Evolutionary conservation across 2,797 vertebrate species (phyloP).

Genomic region (Sparidentex hasta): DNA sequence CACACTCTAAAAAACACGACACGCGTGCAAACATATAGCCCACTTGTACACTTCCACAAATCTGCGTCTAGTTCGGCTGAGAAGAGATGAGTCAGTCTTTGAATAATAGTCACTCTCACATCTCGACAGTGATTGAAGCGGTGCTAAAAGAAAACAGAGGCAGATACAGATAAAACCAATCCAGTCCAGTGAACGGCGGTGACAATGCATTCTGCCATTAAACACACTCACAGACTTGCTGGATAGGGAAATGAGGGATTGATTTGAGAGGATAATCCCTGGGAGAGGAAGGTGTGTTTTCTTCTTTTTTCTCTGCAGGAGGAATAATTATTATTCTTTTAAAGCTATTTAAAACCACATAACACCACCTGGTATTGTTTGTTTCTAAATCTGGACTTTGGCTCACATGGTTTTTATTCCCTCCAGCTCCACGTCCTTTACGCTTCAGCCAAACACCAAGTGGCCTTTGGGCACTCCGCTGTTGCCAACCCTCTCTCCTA

Average conservation of each 20-base stretch:
- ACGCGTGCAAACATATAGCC: conserved; percentile 25
- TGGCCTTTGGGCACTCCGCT: conserved; percentile 28
- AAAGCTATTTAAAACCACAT: conserved; percentile 25
- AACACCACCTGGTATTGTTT: conserved; percentile 35
- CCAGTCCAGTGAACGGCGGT: conserved; percentile 40
- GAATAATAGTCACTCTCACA: conserved; percentile 41
- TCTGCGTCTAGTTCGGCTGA: conserved; percentile 17
- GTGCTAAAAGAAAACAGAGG: conserved; percentile 22
- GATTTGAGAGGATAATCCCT: conserved; percentile 19
- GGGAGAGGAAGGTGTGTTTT: not conserved
- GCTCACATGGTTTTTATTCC: conserved; percentile 30
- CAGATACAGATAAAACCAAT: conserved; percentile 33
- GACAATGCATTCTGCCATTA: conserved; percentile 23
- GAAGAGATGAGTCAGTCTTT: conserved; percentile 55
- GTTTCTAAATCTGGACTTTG: conserved; percentile 56
- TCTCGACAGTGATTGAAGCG: conserved; percentile 27
- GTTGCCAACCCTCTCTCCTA: not conserved
- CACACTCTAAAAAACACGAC: conserved; percentile 26
- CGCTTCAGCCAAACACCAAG: conserved; percentile 52
- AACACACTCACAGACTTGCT: conserved; percentile 30
- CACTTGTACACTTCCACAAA: conserved; percentile 34
- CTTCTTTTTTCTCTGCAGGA: not conserved
- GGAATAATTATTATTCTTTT: conserved; percentile 29
- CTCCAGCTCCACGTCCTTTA: conserved; percentile 42
- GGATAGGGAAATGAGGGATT: conserved; percentile 43